Conservation (phyloP, 2,797 vertebrate species). For the Phyllotis vaccarum region DNA sequence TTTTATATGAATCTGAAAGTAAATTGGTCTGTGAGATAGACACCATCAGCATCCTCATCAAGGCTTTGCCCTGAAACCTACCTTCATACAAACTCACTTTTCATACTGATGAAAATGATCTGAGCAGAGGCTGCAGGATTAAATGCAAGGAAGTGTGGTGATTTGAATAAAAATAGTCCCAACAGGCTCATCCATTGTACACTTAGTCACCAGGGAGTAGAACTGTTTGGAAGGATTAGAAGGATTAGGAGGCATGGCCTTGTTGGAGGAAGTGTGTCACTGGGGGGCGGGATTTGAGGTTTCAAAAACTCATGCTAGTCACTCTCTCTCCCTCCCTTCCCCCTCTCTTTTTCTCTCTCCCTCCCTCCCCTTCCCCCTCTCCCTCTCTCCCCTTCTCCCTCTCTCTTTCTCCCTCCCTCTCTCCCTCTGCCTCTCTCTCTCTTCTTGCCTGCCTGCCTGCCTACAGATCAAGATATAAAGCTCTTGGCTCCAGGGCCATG, state of each 20-base stretch:
- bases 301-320: not conserved
- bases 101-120: not conserved
- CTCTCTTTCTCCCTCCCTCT: not conserved
- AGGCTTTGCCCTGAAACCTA: not conserved
- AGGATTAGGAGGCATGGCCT: not conserved
- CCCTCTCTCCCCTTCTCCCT: too few relatives aligned
- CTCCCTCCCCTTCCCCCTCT: not conserved
- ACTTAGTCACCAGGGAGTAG: not conserved
- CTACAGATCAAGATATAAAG: not conserved
- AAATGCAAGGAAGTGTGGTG: too few relatives aligned
- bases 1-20: not conserved
- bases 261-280: not conserved
- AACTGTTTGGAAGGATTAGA: not conserved
- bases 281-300: not conserved
- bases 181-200: not conserved
- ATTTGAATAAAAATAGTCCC: not conserved
- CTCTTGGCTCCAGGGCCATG: not conserved
- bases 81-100: not conserved
- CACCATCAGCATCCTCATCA: not conserved
- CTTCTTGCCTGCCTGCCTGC: not conserved
- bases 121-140: not conserved
- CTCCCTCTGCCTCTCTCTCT: accelerated
- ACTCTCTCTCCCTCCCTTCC: not conserved
- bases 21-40: not conserved
- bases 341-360: not conserved